Percentiles rank a stretch among this genome's conserved stretches.
Evolutionary conservation across 2,888 invertebrate genomes (phyloP).

Genomic region (Drosophila birchii): DNA sequence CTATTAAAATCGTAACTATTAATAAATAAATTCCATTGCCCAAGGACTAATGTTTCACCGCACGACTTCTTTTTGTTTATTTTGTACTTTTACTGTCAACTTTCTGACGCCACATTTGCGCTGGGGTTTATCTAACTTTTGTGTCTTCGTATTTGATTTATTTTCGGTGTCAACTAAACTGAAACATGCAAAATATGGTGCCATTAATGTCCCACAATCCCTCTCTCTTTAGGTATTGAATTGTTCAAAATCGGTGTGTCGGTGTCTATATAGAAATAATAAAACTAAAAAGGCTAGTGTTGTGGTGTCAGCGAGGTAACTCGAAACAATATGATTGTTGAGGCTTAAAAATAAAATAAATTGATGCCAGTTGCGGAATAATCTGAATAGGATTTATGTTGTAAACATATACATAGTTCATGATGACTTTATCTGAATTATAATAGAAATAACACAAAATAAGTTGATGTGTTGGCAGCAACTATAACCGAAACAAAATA

Average conservation of each 20-base stretch:
- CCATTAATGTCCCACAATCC: conserved; percentile 31
- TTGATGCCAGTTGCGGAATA: not conserved
- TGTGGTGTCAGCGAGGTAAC: conserved; percentile 24
- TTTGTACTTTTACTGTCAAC: conserved; percentile 31
- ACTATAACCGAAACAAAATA: not conserved
- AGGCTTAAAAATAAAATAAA: conserved; percentile 26
- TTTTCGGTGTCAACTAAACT: conserved; percentile 66
- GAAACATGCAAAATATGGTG: conserved; percentile 57
- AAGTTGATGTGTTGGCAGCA: not conserved
- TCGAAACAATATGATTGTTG: conserved; percentile 15
- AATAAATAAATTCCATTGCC: conserved; percentile 35
- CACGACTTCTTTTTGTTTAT: not conserved
- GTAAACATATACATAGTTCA: not conserved
- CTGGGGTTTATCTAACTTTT: conserved; percentile 33
- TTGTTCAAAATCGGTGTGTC: conserved; percentile 1
- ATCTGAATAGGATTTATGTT: not conserved
- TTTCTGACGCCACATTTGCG: conserved; percentile 13
- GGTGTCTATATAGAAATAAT: not conserved
- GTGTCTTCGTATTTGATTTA: conserved; percentile 56
- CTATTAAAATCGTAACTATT: conserved; percentile 33
- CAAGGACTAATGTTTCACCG: not conserved
- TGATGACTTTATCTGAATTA: conserved; percentile 5
- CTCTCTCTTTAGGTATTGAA: not conserved
- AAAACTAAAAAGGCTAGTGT: conserved; percentile 3
- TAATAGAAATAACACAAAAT: not conserved